Evolutionary conservation across 1,140 invertebrate species (phyloP).

Genomic region (Drosophila oshimai): DNA sequence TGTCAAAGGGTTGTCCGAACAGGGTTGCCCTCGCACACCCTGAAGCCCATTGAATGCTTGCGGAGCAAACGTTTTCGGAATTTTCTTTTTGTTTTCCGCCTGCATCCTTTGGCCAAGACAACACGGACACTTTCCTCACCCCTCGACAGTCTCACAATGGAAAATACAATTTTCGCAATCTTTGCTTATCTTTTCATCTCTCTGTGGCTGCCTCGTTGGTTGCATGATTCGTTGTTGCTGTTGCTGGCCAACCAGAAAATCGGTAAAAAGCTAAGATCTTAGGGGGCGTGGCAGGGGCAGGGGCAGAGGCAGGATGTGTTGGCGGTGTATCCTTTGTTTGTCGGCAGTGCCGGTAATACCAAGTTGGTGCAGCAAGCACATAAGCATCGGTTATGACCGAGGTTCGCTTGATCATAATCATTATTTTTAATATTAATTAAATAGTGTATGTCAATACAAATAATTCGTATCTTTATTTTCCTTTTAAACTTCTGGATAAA

Average conservation of each 20-base stretch:
- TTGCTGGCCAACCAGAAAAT: slow-evolving; percentile 53
- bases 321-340: slow-evolving; percentile 52
- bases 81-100: slow-evolving; percentile 62
- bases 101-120: slow-evolving; percentile 53
- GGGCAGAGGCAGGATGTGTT: slow-evolving; percentile 18
- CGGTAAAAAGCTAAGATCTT: slow-evolving; percentile 53
- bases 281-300: not conserved
- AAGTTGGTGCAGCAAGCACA: slow-evolving; percentile 36
- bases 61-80: slow-evolving; percentile 49
- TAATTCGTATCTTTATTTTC: no score
- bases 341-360: slow-evolving; percentile 46
- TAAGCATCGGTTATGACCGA: slow-evolving; percentile 16
- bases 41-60: slow-evolving; percentile 56
- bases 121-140: slow-evolving; percentile 8
- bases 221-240: slow-evolving; percentile 49
- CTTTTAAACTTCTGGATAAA: no score
- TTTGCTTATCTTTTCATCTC: slow-evolving; percentile 80
- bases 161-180: slow-evolving; percentile 79
- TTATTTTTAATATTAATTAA: not conserved
- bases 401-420: slow-evolving; percentile 1
- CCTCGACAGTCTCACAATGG: slow-evolving; percentile 49
- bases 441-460: no score
- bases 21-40: not conserved
- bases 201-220: slow-evolving; percentile 37
- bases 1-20: slow-evolving; percentile 62